Conservation (phyloP, 1,140 invertebrate genomes). For the Ceratina australensis region DNA sequence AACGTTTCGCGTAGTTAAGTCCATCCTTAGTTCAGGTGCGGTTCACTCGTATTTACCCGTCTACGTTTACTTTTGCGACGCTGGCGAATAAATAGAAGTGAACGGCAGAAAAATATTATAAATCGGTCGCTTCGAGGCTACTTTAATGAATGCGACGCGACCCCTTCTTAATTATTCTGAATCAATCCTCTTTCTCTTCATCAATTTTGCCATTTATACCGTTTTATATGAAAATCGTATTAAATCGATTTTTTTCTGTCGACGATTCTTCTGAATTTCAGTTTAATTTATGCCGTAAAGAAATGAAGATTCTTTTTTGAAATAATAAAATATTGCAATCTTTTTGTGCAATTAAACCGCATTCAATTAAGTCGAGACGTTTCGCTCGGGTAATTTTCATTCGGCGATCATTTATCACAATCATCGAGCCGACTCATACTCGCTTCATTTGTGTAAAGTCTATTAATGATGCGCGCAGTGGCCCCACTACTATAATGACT, state of each 20-base stretch:
- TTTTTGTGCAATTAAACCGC: not conserved
- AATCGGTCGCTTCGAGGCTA: not conserved
- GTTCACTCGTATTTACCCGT: not conserved
- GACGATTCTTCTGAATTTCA: no score
- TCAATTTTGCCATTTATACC: no score
- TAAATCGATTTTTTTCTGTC: no score
- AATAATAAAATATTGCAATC: not conserved
- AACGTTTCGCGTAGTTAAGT: not conserved
- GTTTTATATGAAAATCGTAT: no score
- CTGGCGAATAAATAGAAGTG: constrained; percentile 5
- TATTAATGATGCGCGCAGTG: no score
- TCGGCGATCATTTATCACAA: constrained; percentile 1
- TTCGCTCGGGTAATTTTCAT: not conserved
- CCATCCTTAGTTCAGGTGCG: not conserved
- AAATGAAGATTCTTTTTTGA: not conserved
- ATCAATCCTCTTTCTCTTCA: not conserved
- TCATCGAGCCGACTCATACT: not conserved
- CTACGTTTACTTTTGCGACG: constrained; percentile 11
- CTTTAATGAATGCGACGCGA: not conserved
- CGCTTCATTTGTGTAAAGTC: not conserved
- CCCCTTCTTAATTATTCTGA: no score
- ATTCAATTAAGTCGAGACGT: not conserved
- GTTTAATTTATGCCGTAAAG: not conserved
- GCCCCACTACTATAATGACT: no score
- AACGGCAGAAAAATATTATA: not conserved